Evolutionary conservation across 1,140 invertebrate species (phyloP), one percentile per base, ranked within the genome.

Genomic region (Eurosta solidaginis): DNA sequence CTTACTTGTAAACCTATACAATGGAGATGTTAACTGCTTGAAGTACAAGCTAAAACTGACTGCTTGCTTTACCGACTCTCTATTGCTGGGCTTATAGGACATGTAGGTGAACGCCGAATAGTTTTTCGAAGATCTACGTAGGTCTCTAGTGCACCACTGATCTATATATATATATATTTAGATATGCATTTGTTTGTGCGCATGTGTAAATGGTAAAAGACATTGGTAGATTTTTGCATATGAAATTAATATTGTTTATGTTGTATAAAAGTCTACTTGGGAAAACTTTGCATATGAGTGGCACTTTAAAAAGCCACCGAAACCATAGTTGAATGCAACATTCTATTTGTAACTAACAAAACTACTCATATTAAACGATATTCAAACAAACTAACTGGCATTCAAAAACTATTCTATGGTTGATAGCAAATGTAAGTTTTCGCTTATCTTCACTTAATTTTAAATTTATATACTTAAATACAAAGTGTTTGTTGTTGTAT

Each of bases 231-330:
- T 68, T 68, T n/a, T 68, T 68, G 59, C 59, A 40, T 68, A 68
- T 68, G 59, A 68, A 68, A 68, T 68, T 68, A 68, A 68, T 68
- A 68, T 68, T 68, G 59, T 68, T 68, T 68, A 68, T 68, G 17
- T 68, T 68, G 59, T 36, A 68, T 68, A 68, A 68, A 68, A n/a
- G n/a, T n/a, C 33, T 68, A 68, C 29, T 40, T 68, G 29, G n/a
- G n/a, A 29, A 54, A 33, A 68, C 59, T 68, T 68, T 68, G 59
- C 59, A 36, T 36, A 68, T 68, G 59, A 68, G 33, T 68, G 59
- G 10, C 59, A 68, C 59, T n/a, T n/a, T 68, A 68, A 68, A 68
- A 49, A 68, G 40, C 59, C 59, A 68, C 59, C 59, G 59, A 68
- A 68, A 68, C 59, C 59, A 20, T 40, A 40, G 59, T 36, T 12